Evolutionary conservation across 1,140 invertebrate genomes (phyloP).

Genomic region (Drosophila sp.): DNA sequence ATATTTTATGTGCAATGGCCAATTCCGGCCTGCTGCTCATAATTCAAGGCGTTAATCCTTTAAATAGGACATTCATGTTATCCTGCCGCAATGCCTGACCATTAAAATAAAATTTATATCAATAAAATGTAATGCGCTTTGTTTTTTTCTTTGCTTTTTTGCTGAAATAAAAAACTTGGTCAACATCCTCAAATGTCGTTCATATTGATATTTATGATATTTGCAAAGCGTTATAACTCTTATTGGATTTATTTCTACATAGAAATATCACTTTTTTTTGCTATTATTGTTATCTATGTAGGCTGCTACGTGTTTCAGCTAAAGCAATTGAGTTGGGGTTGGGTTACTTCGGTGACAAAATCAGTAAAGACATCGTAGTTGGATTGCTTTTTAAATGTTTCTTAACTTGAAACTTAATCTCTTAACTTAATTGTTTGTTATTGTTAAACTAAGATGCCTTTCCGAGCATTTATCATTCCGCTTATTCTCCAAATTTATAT

Average conservation of each 20-base stretch:
- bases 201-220: constrained; percentile 83
- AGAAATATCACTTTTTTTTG: constrained; percentile 19
- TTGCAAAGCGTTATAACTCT: constrained; percentile 75
- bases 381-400: too few relatives aligned
- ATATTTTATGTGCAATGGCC: constrained; percentile 73
- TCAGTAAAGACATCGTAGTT: neutral
- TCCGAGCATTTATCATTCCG: too few relatives aligned
- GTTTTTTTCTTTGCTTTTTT: neutral
- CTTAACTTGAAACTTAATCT: neutral
- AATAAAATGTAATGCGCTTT: constrained; percentile 68
- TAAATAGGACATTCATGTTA: constrained; percentile 84
- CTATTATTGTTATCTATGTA: constrained; percentile 53
- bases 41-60: constrained; percentile 80
- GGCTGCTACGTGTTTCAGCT: neutral
- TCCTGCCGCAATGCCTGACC: constrained; percentile 66
- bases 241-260: constrained; percentile 67
- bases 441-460: too few relatives aligned
- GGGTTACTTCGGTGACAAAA: neutral
- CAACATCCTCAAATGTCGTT: constrained; percentile 48
- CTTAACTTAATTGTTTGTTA: too few relatives aligned
- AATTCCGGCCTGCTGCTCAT: constrained; percentile 55
- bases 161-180: constrained; percentile 30
- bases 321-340: constrained; percentile 22
- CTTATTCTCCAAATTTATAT: too few relatives aligned
- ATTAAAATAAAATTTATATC: constrained; percentile 83